phyloP scores from a whole-genome alignment of 2,797 vertebrate genomes.

The Sebastes oblongus region DNA sequence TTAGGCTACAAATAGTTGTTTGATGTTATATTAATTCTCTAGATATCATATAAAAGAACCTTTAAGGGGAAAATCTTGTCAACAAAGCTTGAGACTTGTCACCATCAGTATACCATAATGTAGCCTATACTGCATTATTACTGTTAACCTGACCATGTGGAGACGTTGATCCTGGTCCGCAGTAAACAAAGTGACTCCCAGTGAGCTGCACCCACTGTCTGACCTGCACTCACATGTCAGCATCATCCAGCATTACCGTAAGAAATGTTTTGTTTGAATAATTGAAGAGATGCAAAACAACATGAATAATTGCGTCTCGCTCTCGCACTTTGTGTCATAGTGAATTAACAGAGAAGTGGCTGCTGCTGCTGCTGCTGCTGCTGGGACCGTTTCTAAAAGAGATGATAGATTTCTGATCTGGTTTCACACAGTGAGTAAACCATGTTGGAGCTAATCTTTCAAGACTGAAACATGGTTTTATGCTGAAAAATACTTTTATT shows the following conservation, averaged over 20 bases:
- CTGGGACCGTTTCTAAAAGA: slow-evolving; percentile 17
- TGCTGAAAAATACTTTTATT: background rate
- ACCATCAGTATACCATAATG: background rate
- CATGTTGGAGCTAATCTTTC: background rate
- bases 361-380: background rate
- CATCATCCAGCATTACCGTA: slow-evolving; percentile 30
- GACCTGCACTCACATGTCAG: slow-evolving; percentile 17
- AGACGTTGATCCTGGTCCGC: slow-evolving; percentile 16
- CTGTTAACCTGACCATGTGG: background rate
- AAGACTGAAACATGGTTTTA: background rate
- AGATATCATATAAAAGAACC: background rate
- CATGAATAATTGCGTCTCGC: slow-evolving; percentile 74
- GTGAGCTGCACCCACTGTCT: slow-evolving; percentile 18
- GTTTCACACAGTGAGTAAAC: background rate
- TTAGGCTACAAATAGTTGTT: background rate
- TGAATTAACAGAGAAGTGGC: slow-evolving; percentile 61
- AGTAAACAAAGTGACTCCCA: slow-evolving; percentile 41
- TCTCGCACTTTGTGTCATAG: slow-evolving; percentile 64
- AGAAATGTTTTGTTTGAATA: slow-evolving; percentile 72
- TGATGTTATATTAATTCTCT: background rate
- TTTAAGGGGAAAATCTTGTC: background rate
- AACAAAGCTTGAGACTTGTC: background rate
- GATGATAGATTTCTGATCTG: slow-evolving; percentile 12
- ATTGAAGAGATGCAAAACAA: slow-evolving; percentile 77
- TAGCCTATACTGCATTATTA: background rate